Conservation (phyloP, 1,140 invertebrate species). For the Archivesica marissinica region DNA sequence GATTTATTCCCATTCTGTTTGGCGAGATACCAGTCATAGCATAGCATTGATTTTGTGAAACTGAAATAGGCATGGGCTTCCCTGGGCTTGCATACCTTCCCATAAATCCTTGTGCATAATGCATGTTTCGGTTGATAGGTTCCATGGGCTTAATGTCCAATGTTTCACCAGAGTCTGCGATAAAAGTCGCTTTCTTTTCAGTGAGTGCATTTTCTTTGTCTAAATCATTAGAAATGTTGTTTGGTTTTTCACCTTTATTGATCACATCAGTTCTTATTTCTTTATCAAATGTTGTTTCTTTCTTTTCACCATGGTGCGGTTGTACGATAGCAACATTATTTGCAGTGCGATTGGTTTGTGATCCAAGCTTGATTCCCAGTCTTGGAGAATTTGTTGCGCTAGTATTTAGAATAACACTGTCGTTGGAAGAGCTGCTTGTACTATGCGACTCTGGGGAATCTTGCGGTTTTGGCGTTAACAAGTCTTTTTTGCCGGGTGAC, state of each 20-base stretch:
- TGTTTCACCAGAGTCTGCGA: conserved; percentile 90
- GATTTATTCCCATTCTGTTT: conserved; percentile 77
- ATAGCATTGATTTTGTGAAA: conserved; percentile 80
- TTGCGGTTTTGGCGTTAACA: conserved; percentile 23
- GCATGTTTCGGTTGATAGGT: conserved; percentile 88
- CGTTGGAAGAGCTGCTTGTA: conserved; percentile 75
- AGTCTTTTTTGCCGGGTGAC: conserved; percentile 29
- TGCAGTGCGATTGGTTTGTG: conserved; percentile 75
- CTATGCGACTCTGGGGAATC: conserved; percentile 47
- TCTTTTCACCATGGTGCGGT: conserved; percentile 80
- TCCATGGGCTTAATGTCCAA: conserved; percentile 96
- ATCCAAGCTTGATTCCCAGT: conserved; percentile 78
- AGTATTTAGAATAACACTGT: conserved; percentile 77
- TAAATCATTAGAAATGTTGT: conserved; percentile 44
- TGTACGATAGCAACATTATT: conserved; percentile 82
- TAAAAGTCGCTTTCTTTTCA: conserved; percentile 80
- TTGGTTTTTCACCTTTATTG: conserved; percentile 58
- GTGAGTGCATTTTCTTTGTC: conserved; percentile 76
- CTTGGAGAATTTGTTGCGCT: conserved; percentile 78
- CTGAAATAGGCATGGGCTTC: conserved; percentile 70
- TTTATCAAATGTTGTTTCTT: conserved; percentile 83
- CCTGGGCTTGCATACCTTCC: conserved; percentile 70
- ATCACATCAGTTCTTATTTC: conserved; percentile 82
- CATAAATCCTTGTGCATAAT: conserved; percentile 76
- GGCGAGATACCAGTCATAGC: conserved; percentile 75